A percentile compares a stretch with the other conserved stretches of the same genome.
phyloP scores from a whole-genome alignment of 1,140 invertebrate genomes.

The Zaprionus africanus region DNA sequence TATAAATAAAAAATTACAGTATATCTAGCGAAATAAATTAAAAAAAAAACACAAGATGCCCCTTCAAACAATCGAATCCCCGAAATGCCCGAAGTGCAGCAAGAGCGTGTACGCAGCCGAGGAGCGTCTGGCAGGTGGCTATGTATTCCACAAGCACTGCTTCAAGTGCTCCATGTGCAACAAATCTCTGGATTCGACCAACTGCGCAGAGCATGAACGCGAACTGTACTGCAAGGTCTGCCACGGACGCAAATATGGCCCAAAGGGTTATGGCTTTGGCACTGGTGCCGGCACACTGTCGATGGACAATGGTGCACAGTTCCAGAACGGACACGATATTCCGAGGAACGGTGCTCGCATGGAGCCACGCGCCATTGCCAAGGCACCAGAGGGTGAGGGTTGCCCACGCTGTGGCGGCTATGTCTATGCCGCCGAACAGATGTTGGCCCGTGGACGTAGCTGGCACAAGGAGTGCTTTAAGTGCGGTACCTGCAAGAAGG shows the following conservation, averaged over 20 bases:
- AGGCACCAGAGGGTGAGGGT: constrained; percentile 93
- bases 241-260: constrained; percentile 98
- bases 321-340: constrained; percentile 85
- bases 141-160: constrained; percentile 99
- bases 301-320: constrained; percentile 96
- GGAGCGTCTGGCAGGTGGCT: constrained; percentile 97
- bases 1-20: constrained; percentile 4
- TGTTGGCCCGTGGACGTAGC: constrained; percentile 95
- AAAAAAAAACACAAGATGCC: constrained; percentile 89
- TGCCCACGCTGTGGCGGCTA: constrained; percentile 96
- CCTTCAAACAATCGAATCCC: constrained; percentile 97
- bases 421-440: constrained; percentile 97
- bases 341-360: constrained; percentile 83
- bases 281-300: constrained; percentile 98
- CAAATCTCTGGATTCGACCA: constrained; percentile 99
- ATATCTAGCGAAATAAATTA: constrained; percentile 64
- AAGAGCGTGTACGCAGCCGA: constrained; percentile 99
- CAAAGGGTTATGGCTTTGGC: constrained; percentile 99
- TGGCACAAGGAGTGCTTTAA: constrained; percentile 99
- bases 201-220: constrained; percentile 97
- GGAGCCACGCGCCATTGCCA: constrained; percentile 90
- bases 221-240: constrained; percentile 98
- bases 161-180: constrained; percentile 99
- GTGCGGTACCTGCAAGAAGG: constrained; percentile 96
- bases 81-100: constrained; percentile 99